A percentile compares a stretch with the other conserved stretches of the same genome.
Evolutionary conservation across 53 echinoderm and acorn worm species (phyloP).

Genomic region (Henricia sp.): DNA sequence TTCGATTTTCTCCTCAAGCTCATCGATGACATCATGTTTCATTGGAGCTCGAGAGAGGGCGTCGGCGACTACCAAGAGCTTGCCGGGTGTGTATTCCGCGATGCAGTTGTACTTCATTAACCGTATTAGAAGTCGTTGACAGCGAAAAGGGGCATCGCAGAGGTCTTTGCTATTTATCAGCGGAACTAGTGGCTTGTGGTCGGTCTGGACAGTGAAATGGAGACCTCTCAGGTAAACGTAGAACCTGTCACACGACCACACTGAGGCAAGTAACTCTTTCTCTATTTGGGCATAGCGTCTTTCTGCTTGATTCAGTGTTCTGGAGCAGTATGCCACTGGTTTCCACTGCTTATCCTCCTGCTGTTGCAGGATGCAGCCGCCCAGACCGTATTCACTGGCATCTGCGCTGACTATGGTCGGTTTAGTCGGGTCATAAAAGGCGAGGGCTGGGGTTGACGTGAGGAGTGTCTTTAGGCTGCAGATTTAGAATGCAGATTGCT

Average conservation of each 20-base stretch:
- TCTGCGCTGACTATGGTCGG: no score
- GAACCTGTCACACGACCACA: conserved; percentile 66
- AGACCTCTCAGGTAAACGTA: conserved; percentile 11
- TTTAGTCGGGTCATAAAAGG: conserved; percentile 22
- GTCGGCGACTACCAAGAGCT: conserved; percentile 26
- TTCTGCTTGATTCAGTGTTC: conserved; percentile 60
- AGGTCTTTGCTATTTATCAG: conserved; percentile 29
- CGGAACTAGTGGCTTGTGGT: conserved; percentile 24
- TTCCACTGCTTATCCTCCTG: conserved; percentile 8
- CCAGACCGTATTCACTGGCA: conserved; percentile 28
- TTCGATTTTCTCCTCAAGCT: conserved; percentile 32
- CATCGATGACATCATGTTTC: not conserved
- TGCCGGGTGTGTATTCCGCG: conserved; percentile 23
- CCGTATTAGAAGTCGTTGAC: conserved; percentile 1
- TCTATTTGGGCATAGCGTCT: conserved; percentile 72
- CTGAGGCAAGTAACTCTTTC: conserved; percentile 58
- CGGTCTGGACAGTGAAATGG: conserved; percentile 11
- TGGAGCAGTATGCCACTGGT: conserved; percentile 64
- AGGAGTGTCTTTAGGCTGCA: conserved; percentile 12
- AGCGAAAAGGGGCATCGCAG: conserved; percentile 18
- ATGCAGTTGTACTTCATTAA: conserved; percentile 43
- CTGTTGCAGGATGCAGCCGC: conserved; percentile 20
- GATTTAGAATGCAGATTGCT: conserved; percentile 13
- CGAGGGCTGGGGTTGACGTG: conserved; percentile 27
- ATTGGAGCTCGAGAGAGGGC: conserved; percentile 17